Percentiles rank a stretch among this genome's conserved stretches.
Evolutionary conservation across 2,888 invertebrate species (phyloP).

Genomic region (Arrhopalites spinosus): DNA sequence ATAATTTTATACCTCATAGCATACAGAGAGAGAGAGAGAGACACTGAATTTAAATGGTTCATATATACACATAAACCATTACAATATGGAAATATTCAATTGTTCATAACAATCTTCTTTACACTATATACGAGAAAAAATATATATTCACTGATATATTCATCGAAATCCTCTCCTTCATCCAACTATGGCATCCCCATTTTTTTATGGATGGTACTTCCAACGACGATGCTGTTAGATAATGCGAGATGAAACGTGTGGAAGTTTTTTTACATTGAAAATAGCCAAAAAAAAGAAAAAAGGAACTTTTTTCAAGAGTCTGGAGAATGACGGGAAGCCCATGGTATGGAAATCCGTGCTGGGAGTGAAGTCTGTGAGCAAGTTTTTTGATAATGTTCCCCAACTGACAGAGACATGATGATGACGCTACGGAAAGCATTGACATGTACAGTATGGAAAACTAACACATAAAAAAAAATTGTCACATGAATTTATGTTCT

Average conservation of each 20-base stretch:
- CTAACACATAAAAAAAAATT: no score
- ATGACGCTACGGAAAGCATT: neutral
- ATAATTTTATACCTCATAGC: neutral
- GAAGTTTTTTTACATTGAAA: neutral
- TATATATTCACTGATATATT: neutral
- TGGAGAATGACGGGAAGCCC: conserved; percentile 20
- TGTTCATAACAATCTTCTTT: conserved; percentile 9
- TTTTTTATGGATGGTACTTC: neutral
- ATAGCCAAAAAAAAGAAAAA: neutral
- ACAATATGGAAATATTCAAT: conserved; percentile 29
- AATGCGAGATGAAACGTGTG: conserved; percentile 3
- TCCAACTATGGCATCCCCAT: no score
- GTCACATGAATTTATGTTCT: no score
- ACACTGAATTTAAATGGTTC: neutral
- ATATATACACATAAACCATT: neutral
- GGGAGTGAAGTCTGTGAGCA: conserved; percentile 1
- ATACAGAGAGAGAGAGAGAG: neutral
- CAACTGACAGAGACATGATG: conserved; percentile 26
- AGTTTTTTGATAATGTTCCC: conserved; percentile 15
- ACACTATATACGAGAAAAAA: no score
- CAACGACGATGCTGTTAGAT: neutral
- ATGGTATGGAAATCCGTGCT: conserved; percentile 27
- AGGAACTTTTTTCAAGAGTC: neutral
- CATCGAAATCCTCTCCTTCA: no score
- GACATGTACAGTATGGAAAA: neutral